Evolutionary conservation across 2,888 invertebrate species (phyloP).

Genomic region (Iphiclides podalirius): DNA sequence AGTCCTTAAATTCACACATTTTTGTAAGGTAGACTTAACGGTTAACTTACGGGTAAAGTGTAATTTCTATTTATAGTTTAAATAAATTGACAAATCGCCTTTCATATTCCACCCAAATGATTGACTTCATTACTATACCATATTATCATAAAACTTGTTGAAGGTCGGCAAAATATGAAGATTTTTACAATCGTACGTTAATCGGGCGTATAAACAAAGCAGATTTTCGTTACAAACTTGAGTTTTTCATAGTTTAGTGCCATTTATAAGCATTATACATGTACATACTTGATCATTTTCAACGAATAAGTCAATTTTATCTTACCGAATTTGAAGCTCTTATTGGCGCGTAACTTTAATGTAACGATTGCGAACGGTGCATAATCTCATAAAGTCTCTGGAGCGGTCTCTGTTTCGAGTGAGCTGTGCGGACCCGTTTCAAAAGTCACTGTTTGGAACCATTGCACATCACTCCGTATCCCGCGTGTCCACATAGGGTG

Average conservation of each 20-base stretch:
- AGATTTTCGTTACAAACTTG: not conserved
- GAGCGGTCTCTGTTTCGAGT: conserved; percentile 34
- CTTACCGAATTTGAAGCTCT: conserved; percentile 10
- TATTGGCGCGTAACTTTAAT: conserved; percentile 28
- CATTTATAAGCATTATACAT: not conserved
- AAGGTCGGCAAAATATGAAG: not conserved
- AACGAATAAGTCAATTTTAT: not conserved
- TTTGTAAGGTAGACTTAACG: too few relatives aligned
- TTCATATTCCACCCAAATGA: too few relatives aligned
- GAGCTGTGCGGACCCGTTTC: conserved; percentile 45
- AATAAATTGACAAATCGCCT: too few relatives aligned
- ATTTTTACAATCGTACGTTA: not conserved
- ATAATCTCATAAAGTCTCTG: conserved; percentile 31
- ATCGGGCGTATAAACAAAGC: not conserved
- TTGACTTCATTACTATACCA: too few relatives aligned
- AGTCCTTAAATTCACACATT: too few relatives aligned
- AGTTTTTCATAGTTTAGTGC: not conserved
- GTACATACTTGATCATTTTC: not conserved
- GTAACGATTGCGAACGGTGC: conserved; percentile 46
- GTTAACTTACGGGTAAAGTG: too few relatives aligned
- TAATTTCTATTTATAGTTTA: too few relatives aligned
- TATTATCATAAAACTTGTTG: too few relatives aligned
- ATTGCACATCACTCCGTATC: conserved; percentile 60
- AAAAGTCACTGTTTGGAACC: conserved; percentile 61
- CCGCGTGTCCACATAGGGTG: conserved; percentile 50